Conservation (phyloP, 2,797 vertebrate genomes). For the Choloepus didactylus region DNA sequence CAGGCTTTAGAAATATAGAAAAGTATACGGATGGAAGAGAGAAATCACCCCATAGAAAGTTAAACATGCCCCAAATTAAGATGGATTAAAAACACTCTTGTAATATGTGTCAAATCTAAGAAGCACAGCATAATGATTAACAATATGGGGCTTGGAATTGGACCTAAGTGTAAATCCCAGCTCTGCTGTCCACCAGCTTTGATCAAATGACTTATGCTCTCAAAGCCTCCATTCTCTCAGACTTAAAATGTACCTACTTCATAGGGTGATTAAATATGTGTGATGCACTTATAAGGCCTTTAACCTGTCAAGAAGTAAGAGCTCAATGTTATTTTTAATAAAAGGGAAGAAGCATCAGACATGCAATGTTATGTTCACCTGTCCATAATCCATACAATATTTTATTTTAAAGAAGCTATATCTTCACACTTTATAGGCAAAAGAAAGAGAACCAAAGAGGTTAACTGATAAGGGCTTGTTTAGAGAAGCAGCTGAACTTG, state of each 20-base stretch:
- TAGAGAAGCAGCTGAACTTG: not conserved
- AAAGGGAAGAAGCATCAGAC: slow-evolving; percentile 45
- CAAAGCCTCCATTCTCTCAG: slow-evolving; percentile 26
- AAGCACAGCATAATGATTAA: not conserved
- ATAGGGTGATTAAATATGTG: not conserved
- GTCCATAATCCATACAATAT: not conserved
- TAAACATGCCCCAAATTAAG: slow-evolving; percentile 58
- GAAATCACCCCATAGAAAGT: slow-evolving; percentile 55
- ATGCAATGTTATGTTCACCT: slow-evolving; percentile 1
- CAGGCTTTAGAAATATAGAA: slow-evolving; percentile 49
- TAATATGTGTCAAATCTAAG: not conserved
- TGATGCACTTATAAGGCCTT: not conserved
- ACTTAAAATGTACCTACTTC: not conserved
- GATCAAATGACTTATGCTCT: not conserved
- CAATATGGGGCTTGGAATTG: not conserved
- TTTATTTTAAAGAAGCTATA: slow-evolving; percentile 50
- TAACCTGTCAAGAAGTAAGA: not conserved
- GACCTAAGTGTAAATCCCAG: not conserved
- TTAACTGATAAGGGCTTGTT: not conserved
- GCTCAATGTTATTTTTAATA: slow-evolving; percentile 46
- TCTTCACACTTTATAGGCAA: slow-evolving; percentile 21
- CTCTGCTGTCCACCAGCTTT: slow-evolving; percentile 6
- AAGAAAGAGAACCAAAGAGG: not conserved
- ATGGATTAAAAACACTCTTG: slow-evolving; percentile 27
- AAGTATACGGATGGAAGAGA: not conserved